phyloP scores from a whole-genome alignment of 1,140 invertebrate species.

The Rhynchophorus ferrugineus region DNA sequence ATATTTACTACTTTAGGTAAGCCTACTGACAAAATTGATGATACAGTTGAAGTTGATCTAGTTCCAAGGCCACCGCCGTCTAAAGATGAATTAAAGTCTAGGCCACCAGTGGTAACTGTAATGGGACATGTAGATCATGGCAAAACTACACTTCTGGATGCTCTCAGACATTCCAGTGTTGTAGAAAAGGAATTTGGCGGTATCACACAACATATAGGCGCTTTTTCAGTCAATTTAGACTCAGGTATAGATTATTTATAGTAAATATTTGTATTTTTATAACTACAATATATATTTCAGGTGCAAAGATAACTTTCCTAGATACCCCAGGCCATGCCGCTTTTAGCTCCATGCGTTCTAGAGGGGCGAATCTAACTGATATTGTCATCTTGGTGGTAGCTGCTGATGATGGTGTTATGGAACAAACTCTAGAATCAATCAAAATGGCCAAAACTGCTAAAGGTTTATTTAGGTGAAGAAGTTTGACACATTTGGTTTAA shows the following conservation, averaged over 20 bases:
- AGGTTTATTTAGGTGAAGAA: constrained; percentile 40
- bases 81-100: constrained; percentile 51
- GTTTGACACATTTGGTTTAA: constrained; percentile 5
- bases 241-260: constrained; percentile 38
- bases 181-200: constrained; percentile 95
- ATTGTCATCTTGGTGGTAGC: constrained; percentile 95
- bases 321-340: constrained; percentile 99
- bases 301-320: constrained; percentile 82
- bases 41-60: constrained; percentile 31
- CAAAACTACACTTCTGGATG: constrained; percentile 94
- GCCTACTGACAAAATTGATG: constrained; percentile 23
- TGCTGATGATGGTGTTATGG: constrained; percentile 98
- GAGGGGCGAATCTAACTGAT: constrained; percentile 90
- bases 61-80: constrained; percentile 49
- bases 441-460: constrained; percentile 66
- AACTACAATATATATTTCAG: background rate
- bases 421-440: constrained; percentile 85
- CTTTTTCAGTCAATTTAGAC: constrained; percentile 78
- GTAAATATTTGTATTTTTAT: background rate
- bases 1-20: constrained; percentile 17
- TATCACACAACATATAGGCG: constrained; percentile 99
- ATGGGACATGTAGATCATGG: constrained; percentile 99
- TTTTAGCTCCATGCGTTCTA: constrained; percentile 81
- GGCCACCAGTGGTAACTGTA: constrained; percentile 90
- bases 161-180: constrained; percentile 76